A percentile compares a stretch with the other conserved stretches of the same genome.
Conservation (phyloP, 2,797 vertebrate genomes). For the Petrocephalus schoutedeni region DNA sequence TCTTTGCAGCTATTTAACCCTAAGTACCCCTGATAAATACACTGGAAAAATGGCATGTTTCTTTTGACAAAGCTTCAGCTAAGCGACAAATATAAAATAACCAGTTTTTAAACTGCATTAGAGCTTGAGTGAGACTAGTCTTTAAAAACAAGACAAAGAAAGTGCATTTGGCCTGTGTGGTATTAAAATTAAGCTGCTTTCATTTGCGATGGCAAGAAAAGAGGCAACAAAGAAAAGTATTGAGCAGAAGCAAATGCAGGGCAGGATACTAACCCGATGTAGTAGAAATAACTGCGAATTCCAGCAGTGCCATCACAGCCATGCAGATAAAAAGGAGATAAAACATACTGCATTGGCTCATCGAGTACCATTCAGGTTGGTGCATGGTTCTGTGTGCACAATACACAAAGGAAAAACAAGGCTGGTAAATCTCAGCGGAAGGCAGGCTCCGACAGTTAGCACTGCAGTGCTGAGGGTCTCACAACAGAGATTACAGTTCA, state of each 20-base stretch:
- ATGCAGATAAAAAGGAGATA: neutral
- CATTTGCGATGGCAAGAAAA: neutral
- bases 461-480: neutral
- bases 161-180: neutral
- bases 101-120: neutral
- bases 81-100: neutral
- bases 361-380: neutral
- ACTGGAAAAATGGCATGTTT: neutral
- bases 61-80: neutral
- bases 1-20: neutral
- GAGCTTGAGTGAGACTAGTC: neutral
- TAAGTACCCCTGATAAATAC: neutral
- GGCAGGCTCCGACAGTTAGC: neutral
- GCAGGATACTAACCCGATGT: neutral
- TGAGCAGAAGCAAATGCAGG: neutral
- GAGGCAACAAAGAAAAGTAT: neutral
- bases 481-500: neutral
- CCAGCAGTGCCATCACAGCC: neutral
- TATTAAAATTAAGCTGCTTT: neutral
- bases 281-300: neutral
- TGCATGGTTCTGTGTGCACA: neutral
- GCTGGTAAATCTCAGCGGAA: neutral
- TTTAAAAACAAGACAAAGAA: neutral
- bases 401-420: neutral
- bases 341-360: neutral